Evolutionary conservation across 2,888 invertebrate species (phyloP), one percentile per base, ranked within the genome.

Genomic region (Smittia sp.): DNA sequence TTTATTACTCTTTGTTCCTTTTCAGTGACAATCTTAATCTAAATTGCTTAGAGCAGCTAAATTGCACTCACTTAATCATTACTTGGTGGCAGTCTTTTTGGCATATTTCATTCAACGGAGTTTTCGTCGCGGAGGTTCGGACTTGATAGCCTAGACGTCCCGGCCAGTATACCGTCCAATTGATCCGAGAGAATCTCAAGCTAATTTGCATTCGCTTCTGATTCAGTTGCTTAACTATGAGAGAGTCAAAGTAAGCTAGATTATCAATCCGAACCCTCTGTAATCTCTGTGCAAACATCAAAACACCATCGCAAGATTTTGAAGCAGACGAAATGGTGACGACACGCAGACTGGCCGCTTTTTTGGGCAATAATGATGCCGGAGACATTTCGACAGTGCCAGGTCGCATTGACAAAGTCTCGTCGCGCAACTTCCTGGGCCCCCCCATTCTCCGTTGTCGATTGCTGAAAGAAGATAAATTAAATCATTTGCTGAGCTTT

Each of bases 401-500:
- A 91, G 84, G 79, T 95, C 94, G 78, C 94, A 95, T 79, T 94
- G 90, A 79, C 95, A 95, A 22, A 95, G 84, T 41, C 90, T 85
- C 6, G 89, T 88, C 0, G 93, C 89, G 79, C 94, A 94, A 0
- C 90, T 86, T 66, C 87, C 85, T 0, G 84, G 83, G 7, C 84
- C 85, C 73, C 87, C 86, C 83, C 84, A 86, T 76, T 84, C 83
- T 2, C 86, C 86, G 77, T 88, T 86, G 75, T 87, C 85, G 63
- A 86, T 63, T 2, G 63, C 63, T 63, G 20, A 24, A 3, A 11
- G 2, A 15, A 11, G n/a, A 1, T 6, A 65, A 65, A n/a, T n/a
- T n/a, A n/a, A n/a, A n/a, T n/a, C n/a, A n/a, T n/a, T n/a, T n/a
- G n/a, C n/a, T n/a, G n/a, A n/a, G n/a, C n/a, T n/a, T n/a, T n/a